Evolutionary conservation across 35 echinoderm and acorn worm genomes (phyloP).

Genomic region (Anneissia japonica): DNA sequence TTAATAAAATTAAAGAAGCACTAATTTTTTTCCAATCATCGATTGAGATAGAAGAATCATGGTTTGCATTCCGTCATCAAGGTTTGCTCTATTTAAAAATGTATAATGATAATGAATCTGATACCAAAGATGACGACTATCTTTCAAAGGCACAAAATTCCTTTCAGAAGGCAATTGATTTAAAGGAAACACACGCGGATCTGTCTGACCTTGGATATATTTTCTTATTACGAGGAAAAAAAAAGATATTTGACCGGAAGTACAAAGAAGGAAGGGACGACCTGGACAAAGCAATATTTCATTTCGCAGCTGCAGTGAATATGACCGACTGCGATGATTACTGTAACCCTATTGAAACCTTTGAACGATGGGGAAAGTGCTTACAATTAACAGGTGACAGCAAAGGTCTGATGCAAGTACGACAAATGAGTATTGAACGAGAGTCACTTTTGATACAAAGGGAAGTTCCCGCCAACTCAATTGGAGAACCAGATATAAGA

Average conservation of each 20-base stretch:
- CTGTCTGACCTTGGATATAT: constrained; percentile 77
- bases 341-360: constrained; percentile 55
- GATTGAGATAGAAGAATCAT: constrained; percentile 42
- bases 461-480: no score
- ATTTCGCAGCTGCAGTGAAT: background rate
- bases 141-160: constrained; percentile 41
- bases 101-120: constrained; percentile 45
- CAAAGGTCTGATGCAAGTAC: background rate
- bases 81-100: constrained; percentile 55
- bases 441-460: background rate
- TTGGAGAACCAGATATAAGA: no score
- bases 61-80: constrained; percentile 58
- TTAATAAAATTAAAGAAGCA: constrained; percentile 53
- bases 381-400: background rate
- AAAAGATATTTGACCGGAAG: constrained; percentile 31
- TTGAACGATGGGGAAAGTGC: constrained; percentile 51
- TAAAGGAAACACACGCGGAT: constrained; percentile 67
- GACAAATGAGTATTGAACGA: background rate
- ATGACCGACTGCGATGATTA: constrained; percentile 19
- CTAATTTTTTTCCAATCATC: constrained; percentile 36
- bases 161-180: constrained; percentile 35
- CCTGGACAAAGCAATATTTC: background rate
- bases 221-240: constrained; percentile 38
- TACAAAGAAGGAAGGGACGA: constrained; percentile 13
- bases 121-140: background rate